These are phyloP conservation scores for Phaenicophaeus curvirostris DNA, from an alignment of 2,797 vertebrate species.

Conservation along the genomic window DNA sequence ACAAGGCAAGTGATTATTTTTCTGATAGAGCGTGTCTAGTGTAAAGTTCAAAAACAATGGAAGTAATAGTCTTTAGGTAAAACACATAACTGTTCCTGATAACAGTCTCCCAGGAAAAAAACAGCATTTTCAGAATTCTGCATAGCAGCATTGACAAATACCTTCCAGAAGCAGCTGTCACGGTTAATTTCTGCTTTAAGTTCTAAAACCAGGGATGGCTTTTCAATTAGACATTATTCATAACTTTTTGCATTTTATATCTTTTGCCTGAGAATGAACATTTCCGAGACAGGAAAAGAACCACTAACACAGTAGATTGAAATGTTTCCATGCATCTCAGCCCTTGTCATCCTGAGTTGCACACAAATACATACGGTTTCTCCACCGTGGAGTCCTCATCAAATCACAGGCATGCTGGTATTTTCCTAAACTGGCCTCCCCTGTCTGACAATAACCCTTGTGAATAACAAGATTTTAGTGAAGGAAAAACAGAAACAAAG, in stretches of 20 bases:
- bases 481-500: background rate
- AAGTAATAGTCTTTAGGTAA: conserved; percentile 42
- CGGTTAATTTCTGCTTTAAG: conserved; percentile 19
- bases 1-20: conserved; percentile 56
- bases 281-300: background rate
- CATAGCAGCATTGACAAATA: conserved; percentile 27
- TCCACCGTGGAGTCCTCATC: background rate
- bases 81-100: conserved; percentile 22
- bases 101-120: conserved; percentile 9
- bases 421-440: background rate
- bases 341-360: background rate
- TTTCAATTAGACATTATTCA: conserved; percentile 14
- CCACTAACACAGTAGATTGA: conserved; percentile 11
- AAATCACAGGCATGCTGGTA: background rate
- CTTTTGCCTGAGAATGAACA: background rate
- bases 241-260: conserved; percentile 8
- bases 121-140: conserved; percentile 23
- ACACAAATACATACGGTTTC: conserved; percentile 24
- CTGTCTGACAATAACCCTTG: background rate
- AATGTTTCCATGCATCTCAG: conserved; percentile 38
- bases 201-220: conserved; percentile 5
- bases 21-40: conserved; percentile 51
- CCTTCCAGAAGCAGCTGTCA: conserved; percentile 19
- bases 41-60: conserved; percentile 55
- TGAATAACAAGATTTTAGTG: background rate